Evolutionary conservation across 2,888 invertebrate species (phyloP).

Genomic region (Drosophila incognita): DNA sequence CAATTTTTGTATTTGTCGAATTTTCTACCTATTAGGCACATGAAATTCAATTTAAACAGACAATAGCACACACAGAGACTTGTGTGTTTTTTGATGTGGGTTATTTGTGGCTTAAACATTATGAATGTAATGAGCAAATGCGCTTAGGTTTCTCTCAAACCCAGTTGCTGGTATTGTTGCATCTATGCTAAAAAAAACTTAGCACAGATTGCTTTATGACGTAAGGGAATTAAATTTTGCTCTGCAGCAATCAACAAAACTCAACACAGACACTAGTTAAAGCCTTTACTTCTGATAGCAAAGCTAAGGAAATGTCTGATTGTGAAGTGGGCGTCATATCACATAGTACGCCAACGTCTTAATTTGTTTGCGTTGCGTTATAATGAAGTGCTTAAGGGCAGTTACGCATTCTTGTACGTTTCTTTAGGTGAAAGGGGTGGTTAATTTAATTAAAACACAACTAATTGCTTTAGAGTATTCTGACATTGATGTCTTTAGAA

Average conservation of each 20-base stretch:
- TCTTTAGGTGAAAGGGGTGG: background rate
- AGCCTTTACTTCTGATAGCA: background rate
- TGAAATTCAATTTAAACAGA: conserved; percentile 77
- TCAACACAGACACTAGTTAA: background rate
- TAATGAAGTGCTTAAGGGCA: conserved; percentile 55
- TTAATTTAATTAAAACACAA: conserved; percentile 46
- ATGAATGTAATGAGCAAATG: conserved; percentile 70
- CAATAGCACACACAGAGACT: conserved; percentile 11
- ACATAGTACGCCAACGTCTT: conserved; percentile 35
- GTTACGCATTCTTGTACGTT: conserved; percentile 18
- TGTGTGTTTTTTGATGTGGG: conserved; percentile 18
- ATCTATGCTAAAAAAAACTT: conserved; percentile 34
- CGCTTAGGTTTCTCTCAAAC: conserved; percentile 11
- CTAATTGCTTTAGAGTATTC: conserved; percentile 28
- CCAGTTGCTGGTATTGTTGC: conserved; percentile 58
- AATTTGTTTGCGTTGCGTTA: conserved; percentile 43
- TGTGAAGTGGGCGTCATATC: background rate
- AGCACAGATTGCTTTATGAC: background rate
- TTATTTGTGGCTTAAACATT: conserved; percentile 62
- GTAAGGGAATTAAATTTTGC: background rate
- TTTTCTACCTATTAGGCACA: conserved; percentile 81
- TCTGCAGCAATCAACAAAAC: background rate
- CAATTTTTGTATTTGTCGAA: conserved; percentile 66
- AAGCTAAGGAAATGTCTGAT: background rate
- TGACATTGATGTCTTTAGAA: conserved; percentile 30